Evolutionary conservation across 2,797 vertebrate genomes (phyloP).

Genomic region (Loriculus beryllinus): DNA sequence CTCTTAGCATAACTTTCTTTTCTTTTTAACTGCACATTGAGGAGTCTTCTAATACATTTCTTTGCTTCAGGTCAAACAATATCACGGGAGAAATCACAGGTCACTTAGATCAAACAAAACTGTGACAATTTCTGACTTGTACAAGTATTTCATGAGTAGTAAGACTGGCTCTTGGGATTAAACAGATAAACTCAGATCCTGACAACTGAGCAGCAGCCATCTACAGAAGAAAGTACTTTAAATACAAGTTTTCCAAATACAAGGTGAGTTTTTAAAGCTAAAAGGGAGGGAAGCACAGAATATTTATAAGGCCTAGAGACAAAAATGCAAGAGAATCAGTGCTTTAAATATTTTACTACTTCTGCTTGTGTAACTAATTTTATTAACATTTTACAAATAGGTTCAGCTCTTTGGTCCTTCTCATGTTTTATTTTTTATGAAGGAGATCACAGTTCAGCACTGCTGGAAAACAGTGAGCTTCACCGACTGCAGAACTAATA

Average conservation of each 20-base stretch:
- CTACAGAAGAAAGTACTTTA: not conserved
- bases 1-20: not conserved
- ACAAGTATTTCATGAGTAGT: not conserved
- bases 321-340: not conserved
- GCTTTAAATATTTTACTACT: not conserved
- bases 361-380: not conserved
- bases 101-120: not conserved
- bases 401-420: not conserved
- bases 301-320: not conserved
- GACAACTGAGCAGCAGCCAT: not conserved
- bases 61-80: not conserved
- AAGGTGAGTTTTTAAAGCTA: not conserved
- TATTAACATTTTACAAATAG: not conserved
- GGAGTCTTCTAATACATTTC: not conserved
- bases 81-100: not conserved
- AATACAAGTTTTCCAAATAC: not conserved
- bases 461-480: not conserved
- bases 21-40: not conserved
- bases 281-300: not conserved
- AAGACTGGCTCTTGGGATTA: not conserved
- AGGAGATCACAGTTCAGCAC: not conserved
- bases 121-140: not conserved
- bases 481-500: not conserved
- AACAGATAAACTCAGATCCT: not conserved
- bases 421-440: not conserved